Percentiles rank a stretch among this genome's conserved stretches.
These are phyloP conservation scores for Trachelus iudaicus DNA, from an alignment of 2,888 invertebrate species.

Conservation along the genomic window DNA sequence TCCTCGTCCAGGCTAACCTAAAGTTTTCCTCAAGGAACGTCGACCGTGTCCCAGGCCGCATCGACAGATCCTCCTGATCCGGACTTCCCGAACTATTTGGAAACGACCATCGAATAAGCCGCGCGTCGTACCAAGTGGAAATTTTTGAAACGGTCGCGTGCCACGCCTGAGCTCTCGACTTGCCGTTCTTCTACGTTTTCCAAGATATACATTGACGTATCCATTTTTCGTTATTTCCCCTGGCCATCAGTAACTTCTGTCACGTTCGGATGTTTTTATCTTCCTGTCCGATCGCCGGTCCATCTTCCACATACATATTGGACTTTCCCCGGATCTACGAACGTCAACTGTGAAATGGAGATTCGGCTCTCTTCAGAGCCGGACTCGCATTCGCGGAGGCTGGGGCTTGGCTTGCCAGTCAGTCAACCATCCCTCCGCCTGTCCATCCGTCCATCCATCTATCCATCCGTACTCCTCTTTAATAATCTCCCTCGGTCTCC, in stretches of 20 bases:
- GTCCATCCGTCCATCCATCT: neutral
- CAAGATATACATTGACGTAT: too few relatives aligned
- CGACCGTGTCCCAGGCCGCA: too few relatives aligned
- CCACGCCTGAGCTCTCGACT: too few relatives aligned
- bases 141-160: too few relatives aligned
- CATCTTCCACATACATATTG: neutral
- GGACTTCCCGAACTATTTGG: too few relatives aligned
- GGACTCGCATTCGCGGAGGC: neutral
- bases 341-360: neutral
- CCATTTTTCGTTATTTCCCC: too few relatives aligned
- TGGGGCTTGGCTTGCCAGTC: neutral
- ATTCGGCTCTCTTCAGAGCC: neutral
- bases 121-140: too few relatives aligned
- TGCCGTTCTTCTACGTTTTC: too few relatives aligned
- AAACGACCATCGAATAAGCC: too few relatives aligned
- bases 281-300: neutral
- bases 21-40: neutral
- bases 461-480: neutral
- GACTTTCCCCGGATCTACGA: neutral
- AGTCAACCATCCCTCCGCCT: neutral
- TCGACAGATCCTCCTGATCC: too few relatives aligned
- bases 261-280: neutral
- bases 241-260: neutral
- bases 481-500: neutral
- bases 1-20: neutral